Evolutionary conservation across 2,888 invertebrate genomes (phyloP).

Genomic region (Drosophila stalkeri): DNA sequence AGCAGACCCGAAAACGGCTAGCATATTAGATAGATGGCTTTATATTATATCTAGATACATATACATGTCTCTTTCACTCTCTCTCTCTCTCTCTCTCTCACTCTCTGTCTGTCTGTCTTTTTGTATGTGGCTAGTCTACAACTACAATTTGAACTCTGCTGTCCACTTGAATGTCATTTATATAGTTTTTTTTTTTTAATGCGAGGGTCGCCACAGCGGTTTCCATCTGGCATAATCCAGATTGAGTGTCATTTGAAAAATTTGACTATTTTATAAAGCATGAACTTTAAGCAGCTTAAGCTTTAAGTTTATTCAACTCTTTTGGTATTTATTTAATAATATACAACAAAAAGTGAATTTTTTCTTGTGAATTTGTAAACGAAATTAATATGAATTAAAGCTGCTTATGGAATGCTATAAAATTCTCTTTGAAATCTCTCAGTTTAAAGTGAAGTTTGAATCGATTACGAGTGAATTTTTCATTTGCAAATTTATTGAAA

Average conservation of each 20-base stretch:
- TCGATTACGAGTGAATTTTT: too few relatives aligned
- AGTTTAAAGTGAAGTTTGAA: too few relatives aligned
- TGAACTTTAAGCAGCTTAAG: not conserved
- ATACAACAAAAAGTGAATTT: not conserved
- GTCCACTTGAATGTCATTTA: constrained; percentile 41
- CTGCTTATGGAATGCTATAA: too few relatives aligned
- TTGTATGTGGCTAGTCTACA: constrained; percentile 24
- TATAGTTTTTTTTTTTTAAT: constrained; percentile 50
- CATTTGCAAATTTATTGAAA: too few relatives aligned
- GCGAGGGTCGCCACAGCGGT: not conserved
- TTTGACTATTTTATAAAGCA: not conserved
- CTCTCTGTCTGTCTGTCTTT: not conserved
- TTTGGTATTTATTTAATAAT: not conserved
- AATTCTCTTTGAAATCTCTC: too few relatives aligned
- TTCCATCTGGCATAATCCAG: not conserved
- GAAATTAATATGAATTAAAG: not conserved
- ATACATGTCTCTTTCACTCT: not conserved
- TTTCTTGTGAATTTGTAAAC: not conserved
- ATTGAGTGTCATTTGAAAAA: not conserved
- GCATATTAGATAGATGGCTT: constrained; percentile 53
- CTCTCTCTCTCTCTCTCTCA: not conserved
- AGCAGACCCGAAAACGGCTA: constrained; percentile 43
- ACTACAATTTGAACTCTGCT: constrained; percentile 33
- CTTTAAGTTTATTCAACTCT: not conserved
- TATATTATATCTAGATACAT: constrained; percentile 3